Base-by-base conservation (phyloP, 2,888 invertebrate species). In the Lasioglossum malachurum region DNA sequence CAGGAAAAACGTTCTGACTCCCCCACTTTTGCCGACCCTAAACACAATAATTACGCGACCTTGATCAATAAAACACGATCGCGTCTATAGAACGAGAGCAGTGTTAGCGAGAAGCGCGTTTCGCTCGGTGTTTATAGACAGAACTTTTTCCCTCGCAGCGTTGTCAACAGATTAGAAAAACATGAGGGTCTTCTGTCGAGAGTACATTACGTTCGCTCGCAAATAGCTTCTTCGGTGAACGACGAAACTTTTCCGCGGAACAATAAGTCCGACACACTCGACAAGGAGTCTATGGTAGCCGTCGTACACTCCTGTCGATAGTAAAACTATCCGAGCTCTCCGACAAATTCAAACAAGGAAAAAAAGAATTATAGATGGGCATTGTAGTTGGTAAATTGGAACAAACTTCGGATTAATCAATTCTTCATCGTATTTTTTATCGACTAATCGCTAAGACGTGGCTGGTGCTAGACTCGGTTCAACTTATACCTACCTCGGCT, bases 11-110 rank as follows among this genome's bases (percentile, higher is more conserved):
- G 69, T 77, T 49, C 64, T 35, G 76, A 80, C 72, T 73, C 82
- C 75, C 73, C 76, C 80, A 82, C 76, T 82, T 80, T 57, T 67
- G 74, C 74, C 78, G 88, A 90, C 84, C 89, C 86, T 80, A 84
- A 82, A 80, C 82, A 86, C 82, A 69, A 83, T 89, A 91, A 91
- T 91, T 92, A 81, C 89, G 76, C 84, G 81, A 88, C 91, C 89
- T 91, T 91, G 92, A 84, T 92, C 92, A 84, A 91, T 89, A 89
- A 91, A 86, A 89, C 78, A 84, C 85, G 82, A 85, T 92, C 86
- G 81, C 76, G 80, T 80, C 86, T 88, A 84, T 82, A 86, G 75
- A 81, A 83, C 78, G 83, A 64, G 76, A 77, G 57, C 79, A 71
- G 73, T 46, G 60, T 67, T 46, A 49, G 31, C 78, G 74, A 19